Percentiles rank a stretch among this genome's conserved stretches.
phyloP scores from a whole-genome alignment of 2,113 vertebrate species.

The Euleptes europaea region DNA sequence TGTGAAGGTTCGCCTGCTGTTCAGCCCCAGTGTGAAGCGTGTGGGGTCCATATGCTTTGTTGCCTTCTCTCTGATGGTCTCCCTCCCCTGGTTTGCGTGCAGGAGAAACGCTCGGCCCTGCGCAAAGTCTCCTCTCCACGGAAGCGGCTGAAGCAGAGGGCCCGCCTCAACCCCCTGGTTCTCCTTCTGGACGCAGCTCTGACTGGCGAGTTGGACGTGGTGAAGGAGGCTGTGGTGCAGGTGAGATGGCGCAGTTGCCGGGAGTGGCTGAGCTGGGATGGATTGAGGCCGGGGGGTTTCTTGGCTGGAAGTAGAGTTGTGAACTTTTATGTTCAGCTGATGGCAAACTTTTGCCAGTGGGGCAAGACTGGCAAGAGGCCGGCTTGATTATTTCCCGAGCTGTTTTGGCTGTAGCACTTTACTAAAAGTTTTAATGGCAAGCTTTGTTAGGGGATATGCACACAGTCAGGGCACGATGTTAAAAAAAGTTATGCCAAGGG shows the following conservation, averaged over 20 bases:
- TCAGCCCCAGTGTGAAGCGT: background rate
- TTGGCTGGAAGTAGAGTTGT: too few relatives aligned
- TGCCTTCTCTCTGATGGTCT: background rate
- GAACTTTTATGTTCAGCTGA: too few relatives aligned
- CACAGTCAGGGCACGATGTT: too few relatives aligned
- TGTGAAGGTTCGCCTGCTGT: too few relatives aligned
- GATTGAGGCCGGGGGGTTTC: background rate
- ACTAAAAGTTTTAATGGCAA: too few relatives aligned
- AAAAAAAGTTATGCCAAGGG: too few relatives aligned
- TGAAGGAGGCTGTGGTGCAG: slow-evolving; percentile 85
- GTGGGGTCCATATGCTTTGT: background rate
- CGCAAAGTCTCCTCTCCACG: slow-evolving; percentile 64
- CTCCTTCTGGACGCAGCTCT: slow-evolving; percentile 86
- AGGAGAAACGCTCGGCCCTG: slow-evolving; percentile 85
- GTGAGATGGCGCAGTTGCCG: slow-evolving; percentile 51
- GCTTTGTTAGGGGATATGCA: too few relatives aligned
- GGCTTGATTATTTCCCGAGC: too few relatives aligned
- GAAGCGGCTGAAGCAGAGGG: slow-evolving; percentile 63
- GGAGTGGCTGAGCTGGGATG: background rate
- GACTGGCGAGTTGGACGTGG: slow-evolving; percentile 88
- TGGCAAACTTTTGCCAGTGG: too few relatives aligned
- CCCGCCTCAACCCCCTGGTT: slow-evolving; percentile 85
- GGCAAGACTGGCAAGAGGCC: too few relatives aligned
- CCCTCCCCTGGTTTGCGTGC: background rate
- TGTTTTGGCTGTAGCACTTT: too few relatives aligned